Percentiles rank a stretch among this genome's conserved stretches.
Conservation (phyloP, 2,113 vertebrate genomes). For the Nicator chloris region DNA sequence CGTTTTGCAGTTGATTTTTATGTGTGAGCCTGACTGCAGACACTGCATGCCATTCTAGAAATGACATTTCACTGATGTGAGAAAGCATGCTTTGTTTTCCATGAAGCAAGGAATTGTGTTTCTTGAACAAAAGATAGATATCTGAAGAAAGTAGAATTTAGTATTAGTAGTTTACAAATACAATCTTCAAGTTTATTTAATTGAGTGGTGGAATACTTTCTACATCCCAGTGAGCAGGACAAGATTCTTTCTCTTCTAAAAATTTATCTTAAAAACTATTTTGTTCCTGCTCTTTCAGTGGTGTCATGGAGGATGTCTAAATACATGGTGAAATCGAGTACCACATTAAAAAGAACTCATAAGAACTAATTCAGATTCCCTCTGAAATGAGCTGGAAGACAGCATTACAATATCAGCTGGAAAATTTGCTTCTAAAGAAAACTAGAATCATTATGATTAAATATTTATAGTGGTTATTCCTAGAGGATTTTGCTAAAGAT, state of each 20-base stretch:
- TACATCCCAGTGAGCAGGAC: neutral
- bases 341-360: neutral
- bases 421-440: neutral
- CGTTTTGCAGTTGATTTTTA: neutral
- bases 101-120: neutral
- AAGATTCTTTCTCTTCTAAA: neutral
- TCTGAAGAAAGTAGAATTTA: neutral
- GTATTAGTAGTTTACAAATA: neutral
- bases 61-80: neutral
- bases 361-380: neutral
- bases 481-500: neutral
- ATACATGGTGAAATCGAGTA: neutral
- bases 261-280: neutral
- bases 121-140: neutral
- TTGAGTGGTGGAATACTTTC: neutral
- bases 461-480: neutral
- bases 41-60: neutral
- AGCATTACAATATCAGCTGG: neutral
- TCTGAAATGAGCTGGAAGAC: neutral
- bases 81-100: neutral
- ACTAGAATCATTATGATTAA: neutral
- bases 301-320: neutral
- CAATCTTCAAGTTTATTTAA: neutral
- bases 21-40: neutral
- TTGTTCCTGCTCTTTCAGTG: neutral